Evolutionary conservation across 2,797 vertebrate genomes (phyloP).

Genomic region (Varecia variegata): DNA sequence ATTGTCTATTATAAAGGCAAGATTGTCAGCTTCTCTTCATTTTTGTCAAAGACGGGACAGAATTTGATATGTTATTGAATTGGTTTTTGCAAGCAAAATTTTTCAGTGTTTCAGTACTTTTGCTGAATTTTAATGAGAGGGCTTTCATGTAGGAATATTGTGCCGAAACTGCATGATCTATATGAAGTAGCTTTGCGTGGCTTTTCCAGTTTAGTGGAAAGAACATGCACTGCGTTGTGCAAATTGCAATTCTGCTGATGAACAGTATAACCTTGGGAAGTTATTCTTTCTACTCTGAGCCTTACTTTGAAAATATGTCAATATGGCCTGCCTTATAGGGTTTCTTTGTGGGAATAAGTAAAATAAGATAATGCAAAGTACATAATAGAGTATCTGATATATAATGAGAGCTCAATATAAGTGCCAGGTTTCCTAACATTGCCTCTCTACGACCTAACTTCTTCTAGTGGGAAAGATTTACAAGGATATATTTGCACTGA

Average conservation of each 20-base stretch:
- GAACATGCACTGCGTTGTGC: background rate
- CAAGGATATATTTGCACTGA: background rate
- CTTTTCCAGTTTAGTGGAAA: background rate
- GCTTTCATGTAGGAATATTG: background rate
- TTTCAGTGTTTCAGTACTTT: constrained; percentile 10
- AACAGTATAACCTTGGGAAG: background rate
- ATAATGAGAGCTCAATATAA: background rate
- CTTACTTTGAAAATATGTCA: background rate
- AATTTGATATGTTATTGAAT: constrained; percentile 57
- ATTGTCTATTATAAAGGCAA: constrained; percentile 46
- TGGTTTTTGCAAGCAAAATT: constrained; percentile 28
- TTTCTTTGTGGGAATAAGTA: background rate
- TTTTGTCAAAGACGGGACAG: constrained; percentile 23
- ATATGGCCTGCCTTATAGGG: background rate
- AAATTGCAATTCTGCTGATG: background rate
- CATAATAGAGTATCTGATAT: background rate
- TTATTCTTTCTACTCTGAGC: constrained; percentile 19
- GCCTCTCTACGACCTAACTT: background rate
- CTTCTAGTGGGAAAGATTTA: background rate
- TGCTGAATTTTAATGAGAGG: constrained; percentile 53
- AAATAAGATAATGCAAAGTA: constrained; percentile 1
- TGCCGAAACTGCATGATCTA: background rate
- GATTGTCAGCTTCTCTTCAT: constrained; percentile 6
- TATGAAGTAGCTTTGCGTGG: background rate
- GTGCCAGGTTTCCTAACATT: background rate